Conservation (phyloP, 2,888 invertebrate genomes). For the Cecidostiba fungosa region DNA sequence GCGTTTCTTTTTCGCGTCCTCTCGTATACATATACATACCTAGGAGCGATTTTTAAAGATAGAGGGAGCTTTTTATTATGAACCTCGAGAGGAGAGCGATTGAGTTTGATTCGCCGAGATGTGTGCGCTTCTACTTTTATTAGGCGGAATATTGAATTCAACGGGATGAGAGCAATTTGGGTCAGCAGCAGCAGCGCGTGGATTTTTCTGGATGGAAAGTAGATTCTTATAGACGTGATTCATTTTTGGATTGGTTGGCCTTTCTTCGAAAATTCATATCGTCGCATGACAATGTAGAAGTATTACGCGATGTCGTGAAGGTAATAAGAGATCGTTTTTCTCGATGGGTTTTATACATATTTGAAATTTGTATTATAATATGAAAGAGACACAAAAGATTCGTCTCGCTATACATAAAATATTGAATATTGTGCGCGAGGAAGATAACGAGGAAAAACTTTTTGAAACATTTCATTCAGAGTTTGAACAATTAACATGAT, state of each 20-base stretch:
- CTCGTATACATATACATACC: no score
- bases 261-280: slow-evolving; percentile 5
- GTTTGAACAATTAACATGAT: slow-evolving; percentile 43
- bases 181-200: not conserved
- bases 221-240: not conserved
- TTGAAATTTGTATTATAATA: not conserved
- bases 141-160: slow-evolving; percentile 2
- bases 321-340: no score
- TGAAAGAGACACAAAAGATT: no score
- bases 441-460: not conserved
- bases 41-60: not conserved
- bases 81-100: no score
- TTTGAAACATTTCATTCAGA: slow-evolving; percentile 21
- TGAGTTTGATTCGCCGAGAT: no score
- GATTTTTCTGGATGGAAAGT: not conserved
- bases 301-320: no score
- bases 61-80: no score
- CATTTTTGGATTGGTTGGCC: not conserved
- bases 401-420: no score
- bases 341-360: not conserved
- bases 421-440: not conserved
- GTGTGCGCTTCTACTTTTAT: slow-evolving; percentile 9
- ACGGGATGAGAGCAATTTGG: not conserved
- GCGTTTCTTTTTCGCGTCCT: not conserved
- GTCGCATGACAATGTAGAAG: not conserved